Percentiles rank a stretch among this genome's conserved stretches.
phyloP scores from a whole-genome alignment of 2,888 invertebrate genomes.

The Ophion ellenae region DNA sequence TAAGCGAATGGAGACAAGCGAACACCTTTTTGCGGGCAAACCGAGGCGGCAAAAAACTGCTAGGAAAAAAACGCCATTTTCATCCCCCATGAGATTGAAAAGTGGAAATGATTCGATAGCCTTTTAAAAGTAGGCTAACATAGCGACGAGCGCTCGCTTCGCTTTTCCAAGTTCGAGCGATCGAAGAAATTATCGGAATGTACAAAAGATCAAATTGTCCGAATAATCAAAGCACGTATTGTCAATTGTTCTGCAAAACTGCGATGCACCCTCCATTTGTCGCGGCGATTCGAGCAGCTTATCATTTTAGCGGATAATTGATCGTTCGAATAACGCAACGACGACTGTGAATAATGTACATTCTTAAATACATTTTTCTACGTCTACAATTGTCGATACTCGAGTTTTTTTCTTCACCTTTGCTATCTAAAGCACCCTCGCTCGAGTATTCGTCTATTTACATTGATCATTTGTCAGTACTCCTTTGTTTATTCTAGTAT shows the following conservation, averaged over 20 bases:
- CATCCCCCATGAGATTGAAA: neutral
- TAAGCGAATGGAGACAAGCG: neutral
- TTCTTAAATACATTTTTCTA: conserved; percentile 24
- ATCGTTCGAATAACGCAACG: neutral
- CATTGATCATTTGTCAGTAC: conserved; percentile 46
- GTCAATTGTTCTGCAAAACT: conserved; percentile 8
- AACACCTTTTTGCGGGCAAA: neutral
- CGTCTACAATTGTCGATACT: conserved; percentile 38
- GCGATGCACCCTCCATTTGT: neutral
- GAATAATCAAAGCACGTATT: neutral
- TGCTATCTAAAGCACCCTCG: conserved; percentile 21
- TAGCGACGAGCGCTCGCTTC: neutral
- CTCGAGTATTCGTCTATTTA: conserved; percentile 53
- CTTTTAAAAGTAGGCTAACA: neutral
- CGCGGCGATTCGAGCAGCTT: neutral
- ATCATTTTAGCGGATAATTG: neutral
- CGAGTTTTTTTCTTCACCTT: conserved; percentile 25
- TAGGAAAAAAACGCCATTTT: neutral
- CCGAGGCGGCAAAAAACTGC: neutral
- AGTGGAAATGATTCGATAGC: neutral
- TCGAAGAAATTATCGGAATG: conserved; percentile 5
- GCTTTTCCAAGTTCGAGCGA: neutral
- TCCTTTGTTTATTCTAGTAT: conserved; percentile 45
- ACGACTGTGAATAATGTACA: neutral
- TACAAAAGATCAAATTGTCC: conserved; percentile 3